Conservation (phyloP, 2,888 invertebrate genomes). For the Mythimna vitellina region DNA sequence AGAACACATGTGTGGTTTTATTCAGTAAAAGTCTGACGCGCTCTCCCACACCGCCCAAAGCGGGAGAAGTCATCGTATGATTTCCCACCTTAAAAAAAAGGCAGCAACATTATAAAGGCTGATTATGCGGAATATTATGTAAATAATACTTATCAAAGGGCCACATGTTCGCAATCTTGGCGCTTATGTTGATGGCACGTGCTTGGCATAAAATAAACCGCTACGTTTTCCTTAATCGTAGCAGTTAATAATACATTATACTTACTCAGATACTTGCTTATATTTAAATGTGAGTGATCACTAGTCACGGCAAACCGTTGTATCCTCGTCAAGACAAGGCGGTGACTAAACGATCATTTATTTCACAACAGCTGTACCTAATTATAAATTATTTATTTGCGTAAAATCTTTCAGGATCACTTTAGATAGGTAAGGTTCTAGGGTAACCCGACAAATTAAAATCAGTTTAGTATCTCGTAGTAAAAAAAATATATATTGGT, state of each 20-base stretch:
- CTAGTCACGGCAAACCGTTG: conserved; percentile 4
- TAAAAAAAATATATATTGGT: no score
- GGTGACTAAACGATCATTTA: neutral
- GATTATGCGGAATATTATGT: neutral
- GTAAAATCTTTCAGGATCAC: no score
- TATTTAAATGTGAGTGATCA: conserved; percentile 12
- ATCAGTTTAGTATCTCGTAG: no score
- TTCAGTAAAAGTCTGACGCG: no score
- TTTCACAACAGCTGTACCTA: neutral
- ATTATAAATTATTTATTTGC: no score
- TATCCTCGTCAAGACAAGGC: conserved; percentile 2
- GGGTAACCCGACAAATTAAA: no score
- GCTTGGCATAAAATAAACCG: conserved; percentile 22
- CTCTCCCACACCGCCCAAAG: no score
- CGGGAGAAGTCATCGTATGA: no score
- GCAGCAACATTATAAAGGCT: no score
- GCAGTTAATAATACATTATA: conserved; percentile 26
- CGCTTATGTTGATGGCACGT: conserved; percentile 25
- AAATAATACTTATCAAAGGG: neutral
- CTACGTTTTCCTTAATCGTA: conserved; percentile 35
- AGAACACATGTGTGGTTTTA: no score
- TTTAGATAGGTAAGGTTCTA: no score
- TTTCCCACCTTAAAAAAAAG: no score
- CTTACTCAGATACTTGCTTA: neutral
- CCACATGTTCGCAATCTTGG: conserved; percentile 13